Conservation (phyloP, 2,797 vertebrate species). For the Morelia viridis region DNA sequence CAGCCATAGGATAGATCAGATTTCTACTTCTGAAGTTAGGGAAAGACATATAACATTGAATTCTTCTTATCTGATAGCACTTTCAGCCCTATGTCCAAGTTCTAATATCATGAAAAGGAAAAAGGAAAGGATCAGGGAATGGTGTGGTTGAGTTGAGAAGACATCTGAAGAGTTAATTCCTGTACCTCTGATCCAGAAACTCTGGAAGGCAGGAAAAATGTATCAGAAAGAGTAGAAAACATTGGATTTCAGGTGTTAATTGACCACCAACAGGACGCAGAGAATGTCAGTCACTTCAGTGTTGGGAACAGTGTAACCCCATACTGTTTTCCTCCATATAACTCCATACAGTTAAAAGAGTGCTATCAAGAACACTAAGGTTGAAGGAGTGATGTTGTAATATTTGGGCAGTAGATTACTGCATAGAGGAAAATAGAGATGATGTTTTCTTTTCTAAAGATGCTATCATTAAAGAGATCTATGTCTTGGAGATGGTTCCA, state of each 20-base stretch:
- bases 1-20: not conserved
- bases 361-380: not conserved
- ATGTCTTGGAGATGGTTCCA: not conserved
- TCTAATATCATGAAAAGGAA: not conserved
- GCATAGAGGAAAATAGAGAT: not conserved
- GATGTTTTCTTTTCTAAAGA: not conserved
- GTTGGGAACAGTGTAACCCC: not conserved
- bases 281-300: not conserved
- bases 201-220: not conserved
- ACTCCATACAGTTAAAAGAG: not conserved
- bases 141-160: not conserved
- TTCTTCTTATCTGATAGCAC: not conserved
- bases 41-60: not conserved
- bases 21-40: not conserved
- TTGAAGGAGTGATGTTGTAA: not conserved
- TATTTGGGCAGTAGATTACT: not conserved
- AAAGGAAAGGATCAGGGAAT: not conserved
- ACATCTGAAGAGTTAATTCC: not conserved
- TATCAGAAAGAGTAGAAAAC: not conserved
- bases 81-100: not conserved
- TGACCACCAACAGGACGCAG: not conserved
- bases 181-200: not conserved
- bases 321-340: not conserved
- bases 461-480: not conserved
- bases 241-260: not conserved